Percentiles rank a stretch among this genome's conserved stretches.
These are phyloP conservation scores for Tortricodes alternella DNA, from an alignment of 2,888 invertebrate genomes.

Conservation along the genomic window DNA sequence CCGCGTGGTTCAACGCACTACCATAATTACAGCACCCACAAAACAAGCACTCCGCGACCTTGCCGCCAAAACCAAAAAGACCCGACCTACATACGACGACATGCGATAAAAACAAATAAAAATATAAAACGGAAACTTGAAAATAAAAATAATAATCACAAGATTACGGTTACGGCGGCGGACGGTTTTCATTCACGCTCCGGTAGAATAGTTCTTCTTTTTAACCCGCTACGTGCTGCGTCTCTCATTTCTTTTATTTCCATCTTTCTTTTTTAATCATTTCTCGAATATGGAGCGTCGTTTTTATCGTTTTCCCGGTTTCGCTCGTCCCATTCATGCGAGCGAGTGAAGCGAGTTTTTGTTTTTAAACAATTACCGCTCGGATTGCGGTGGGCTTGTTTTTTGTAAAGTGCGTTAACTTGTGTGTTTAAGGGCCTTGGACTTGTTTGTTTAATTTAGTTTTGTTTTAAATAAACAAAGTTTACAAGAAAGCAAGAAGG, in stretches of 20 bases:
- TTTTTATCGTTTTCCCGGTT: conserved; percentile 79
- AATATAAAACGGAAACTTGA: conserved; percentile 64
- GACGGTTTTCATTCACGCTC: conserved; percentile 80
- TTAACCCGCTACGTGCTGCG: conserved; percentile 74
- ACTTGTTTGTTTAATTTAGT: background rate
- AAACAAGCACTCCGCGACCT: conserved; percentile 68
- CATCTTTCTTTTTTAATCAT: conserved; percentile 77
- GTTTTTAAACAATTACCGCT: conserved; percentile 15
- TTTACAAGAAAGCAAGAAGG: no score
- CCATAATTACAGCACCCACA: conserved; percentile 44
- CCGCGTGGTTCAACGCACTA: conserved; percentile 47
- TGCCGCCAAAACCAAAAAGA: conserved; percentile 75
- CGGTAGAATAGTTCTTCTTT: conserved; percentile 78
- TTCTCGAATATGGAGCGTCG: conserved; percentile 81
- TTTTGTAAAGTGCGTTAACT: conserved; percentile 13
- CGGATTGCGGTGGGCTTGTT: conserved; percentile 4
- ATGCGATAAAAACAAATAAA: conserved; percentile 70
- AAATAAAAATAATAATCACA: conserved; percentile 79
- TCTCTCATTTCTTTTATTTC: conserved; percentile 66
- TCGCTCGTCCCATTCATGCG: conserved; percentile 64
- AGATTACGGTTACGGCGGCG: conserved; percentile 76
- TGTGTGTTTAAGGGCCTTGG: background rate
- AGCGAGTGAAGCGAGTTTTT: conserved; percentile 33
- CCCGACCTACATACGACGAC: conserved; percentile 77
- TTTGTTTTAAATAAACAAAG: no score